phyloP scores from a whole-genome alignment of 2,113 vertebrate genomes.

The Cynocephalus volans region DNA sequence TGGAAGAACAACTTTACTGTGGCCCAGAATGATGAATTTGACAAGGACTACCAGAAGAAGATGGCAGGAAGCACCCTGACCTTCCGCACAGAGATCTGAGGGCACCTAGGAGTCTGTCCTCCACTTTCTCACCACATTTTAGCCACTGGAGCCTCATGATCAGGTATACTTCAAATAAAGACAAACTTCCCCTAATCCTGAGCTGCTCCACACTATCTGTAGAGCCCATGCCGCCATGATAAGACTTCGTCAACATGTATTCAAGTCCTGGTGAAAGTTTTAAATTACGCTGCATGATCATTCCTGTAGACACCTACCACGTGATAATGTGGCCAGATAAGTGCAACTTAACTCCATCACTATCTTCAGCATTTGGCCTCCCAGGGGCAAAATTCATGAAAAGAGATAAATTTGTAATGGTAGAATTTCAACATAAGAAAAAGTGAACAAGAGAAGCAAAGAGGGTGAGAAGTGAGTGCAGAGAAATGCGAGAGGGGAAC shows the following conservation, averaged over 20 bases:
- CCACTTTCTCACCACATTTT: neutral
- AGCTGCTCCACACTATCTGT: neutral
- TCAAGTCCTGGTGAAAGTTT: neutral
- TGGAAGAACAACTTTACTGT: conserved; percentile 89
- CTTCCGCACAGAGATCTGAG: conserved; percentile 85
- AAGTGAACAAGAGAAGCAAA: neutral
- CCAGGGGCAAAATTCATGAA: neutral
- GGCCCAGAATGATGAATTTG: conserved; percentile 85
- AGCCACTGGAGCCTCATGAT: neutral
- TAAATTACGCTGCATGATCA: neutral
- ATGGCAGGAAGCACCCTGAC: conserved; percentile 83
- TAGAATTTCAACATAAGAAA: neutral
- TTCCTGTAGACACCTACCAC: neutral
- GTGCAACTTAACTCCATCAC: neutral
- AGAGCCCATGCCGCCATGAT: neutral
- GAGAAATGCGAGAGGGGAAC: neutral
- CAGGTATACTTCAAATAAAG: neutral
- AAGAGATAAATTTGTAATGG: neutral
- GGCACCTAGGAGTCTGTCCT: fast-evolving
- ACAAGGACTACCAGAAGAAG: conserved; percentile 82
- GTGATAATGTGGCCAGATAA: neutral
- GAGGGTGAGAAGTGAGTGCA: neutral
- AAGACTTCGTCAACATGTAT: neutral
- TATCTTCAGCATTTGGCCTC: neutral
- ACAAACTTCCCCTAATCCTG: neutral